Evolutionary conservation across 1,140 invertebrate species (phyloP).

Genomic region (Eulimnadia texana): DNA sequence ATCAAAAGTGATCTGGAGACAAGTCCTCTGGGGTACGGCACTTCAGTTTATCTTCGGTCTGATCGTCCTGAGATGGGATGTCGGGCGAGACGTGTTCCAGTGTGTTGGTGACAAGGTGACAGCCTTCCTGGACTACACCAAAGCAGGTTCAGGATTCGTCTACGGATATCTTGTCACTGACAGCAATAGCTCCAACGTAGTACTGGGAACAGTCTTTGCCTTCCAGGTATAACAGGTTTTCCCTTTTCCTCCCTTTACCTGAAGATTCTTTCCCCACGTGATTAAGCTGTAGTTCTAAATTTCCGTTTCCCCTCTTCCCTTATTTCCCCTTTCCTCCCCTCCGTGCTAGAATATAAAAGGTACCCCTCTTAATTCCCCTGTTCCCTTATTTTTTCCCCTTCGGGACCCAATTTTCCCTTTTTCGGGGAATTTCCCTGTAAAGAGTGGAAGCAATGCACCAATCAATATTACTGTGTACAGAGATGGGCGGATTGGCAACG

Average conservation of each 20-base stretch:
- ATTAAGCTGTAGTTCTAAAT: no score
- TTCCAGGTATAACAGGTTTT: slow-evolving; percentile 50
- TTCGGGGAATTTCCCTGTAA: neutral
- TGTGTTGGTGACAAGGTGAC: slow-evolving; percentile 53
- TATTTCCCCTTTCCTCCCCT: no score
- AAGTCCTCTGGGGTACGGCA: slow-evolving; percentile 59
- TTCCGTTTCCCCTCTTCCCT: no score
- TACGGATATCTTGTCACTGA: slow-evolving; percentile 56
- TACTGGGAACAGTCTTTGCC: slow-evolving; percentile 44
- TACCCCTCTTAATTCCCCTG: no score
- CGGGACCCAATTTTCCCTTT: no score
- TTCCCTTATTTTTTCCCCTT: no score
- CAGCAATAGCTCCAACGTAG: slow-evolving; percentile 20
- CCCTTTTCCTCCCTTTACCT: neutral
- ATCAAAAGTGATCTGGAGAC: slow-evolving; percentile 51
- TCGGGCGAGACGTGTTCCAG: slow-evolving; percentile 57
- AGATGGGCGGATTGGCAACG: no score
- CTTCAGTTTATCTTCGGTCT: slow-evolving; percentile 78
- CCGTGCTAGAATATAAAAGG: no score
- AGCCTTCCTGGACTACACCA: slow-evolving; percentile 61
- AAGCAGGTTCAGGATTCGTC: slow-evolving; percentile 65
- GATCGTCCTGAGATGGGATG: slow-evolving; percentile 65
- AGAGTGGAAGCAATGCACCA: neutral
- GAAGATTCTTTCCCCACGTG: neutral
- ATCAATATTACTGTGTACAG: no score